These are phyloP conservation scores for Oenanthe melanoleuca DNA, from an alignment of 2,113 vertebrate genomes.

Conservation along the genomic window DNA sequence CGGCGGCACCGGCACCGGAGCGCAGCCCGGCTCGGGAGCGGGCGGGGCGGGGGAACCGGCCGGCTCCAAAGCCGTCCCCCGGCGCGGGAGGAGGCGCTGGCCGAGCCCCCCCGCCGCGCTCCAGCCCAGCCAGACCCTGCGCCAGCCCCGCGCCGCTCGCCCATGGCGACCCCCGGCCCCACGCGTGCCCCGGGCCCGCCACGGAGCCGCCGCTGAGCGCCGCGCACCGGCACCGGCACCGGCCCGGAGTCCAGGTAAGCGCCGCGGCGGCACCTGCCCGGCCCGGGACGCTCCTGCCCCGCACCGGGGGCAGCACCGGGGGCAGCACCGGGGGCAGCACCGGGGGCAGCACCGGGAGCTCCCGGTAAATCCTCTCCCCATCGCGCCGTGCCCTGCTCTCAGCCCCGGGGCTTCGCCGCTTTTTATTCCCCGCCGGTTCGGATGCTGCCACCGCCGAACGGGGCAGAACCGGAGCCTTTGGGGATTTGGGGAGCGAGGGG, in stretches of 20 bases:
- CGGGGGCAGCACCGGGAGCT: background rate
- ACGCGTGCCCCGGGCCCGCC: background rate
- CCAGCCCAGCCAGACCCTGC: too few species aligned
- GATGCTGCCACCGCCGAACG: background rate
- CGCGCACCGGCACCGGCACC: background rate
- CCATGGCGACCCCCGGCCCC: background rate
- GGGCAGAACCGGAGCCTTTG: background rate
- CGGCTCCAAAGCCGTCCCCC: too few species aligned
- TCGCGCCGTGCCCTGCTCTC: background rate
- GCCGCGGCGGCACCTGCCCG: background rate
- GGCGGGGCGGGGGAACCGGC: too few species aligned
- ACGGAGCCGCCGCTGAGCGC: background rate
- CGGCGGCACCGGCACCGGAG: too few species aligned
- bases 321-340: background rate
- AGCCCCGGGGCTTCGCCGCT: background rate
- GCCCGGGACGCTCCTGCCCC: background rate
- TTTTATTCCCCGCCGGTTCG: background rate
- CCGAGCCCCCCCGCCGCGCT: too few species aligned
- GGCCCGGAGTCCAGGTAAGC: constrained; percentile 12
- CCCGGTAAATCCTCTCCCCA: background rate
- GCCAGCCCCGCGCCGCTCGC: background rate
- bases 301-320: background rate
- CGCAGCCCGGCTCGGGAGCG: too few species aligned
- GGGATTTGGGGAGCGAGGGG: background rate
- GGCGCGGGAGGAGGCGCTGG: too few species aligned